Evolutionary conservation across 2,888 invertebrate genomes (phyloP).

Genomic region (Leptinotarsa peninsularis): DNA sequence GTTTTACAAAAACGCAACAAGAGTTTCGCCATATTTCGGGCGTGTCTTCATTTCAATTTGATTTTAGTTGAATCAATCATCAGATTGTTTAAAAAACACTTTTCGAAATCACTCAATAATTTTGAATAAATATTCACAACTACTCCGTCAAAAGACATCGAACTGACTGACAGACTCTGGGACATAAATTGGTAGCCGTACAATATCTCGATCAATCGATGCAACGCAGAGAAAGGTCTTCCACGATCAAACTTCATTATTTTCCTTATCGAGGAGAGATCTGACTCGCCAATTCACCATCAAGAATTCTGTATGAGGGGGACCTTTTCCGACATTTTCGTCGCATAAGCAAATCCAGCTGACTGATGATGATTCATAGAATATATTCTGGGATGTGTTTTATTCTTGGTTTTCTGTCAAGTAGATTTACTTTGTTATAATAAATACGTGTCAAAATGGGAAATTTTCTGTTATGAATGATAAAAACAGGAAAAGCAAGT

Average conservation of each 20-base stretch:
- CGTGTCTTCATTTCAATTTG: too few relatives aligned
- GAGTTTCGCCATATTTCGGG: too few relatives aligned
- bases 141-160: background rate
- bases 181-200: constrained; percentile 1
- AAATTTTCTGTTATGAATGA: too few relatives aligned
- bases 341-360: constrained; percentile 18
- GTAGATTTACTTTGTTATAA: background rate
- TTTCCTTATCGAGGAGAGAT: constrained; percentile 25
- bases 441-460: background rate
- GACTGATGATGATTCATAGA: constrained; percentile 15
- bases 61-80: too few relatives aligned
- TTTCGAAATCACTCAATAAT: background rate
- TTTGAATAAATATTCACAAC: background rate
- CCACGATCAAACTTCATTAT: constrained; percentile 26
- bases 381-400: constrained; percentile 11
- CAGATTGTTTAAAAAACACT: too few relatives aligned
- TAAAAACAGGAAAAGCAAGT: too few relatives aligned
- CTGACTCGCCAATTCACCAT: constrained; percentile 22
- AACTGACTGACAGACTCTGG: background rate
- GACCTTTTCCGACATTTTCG: constrained; percentile 23
- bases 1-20: too few relatives aligned
- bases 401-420: background rate
- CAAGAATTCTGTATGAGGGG: constrained; percentile 21
- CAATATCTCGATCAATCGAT: constrained; percentile 13
- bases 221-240: constrained; percentile 18